Evolutionary conservation across 2,888 invertebrate genomes (phyloP), one percentile per base, ranked within the genome.

Genomic region (Ptychoptera albimana): DNA sequence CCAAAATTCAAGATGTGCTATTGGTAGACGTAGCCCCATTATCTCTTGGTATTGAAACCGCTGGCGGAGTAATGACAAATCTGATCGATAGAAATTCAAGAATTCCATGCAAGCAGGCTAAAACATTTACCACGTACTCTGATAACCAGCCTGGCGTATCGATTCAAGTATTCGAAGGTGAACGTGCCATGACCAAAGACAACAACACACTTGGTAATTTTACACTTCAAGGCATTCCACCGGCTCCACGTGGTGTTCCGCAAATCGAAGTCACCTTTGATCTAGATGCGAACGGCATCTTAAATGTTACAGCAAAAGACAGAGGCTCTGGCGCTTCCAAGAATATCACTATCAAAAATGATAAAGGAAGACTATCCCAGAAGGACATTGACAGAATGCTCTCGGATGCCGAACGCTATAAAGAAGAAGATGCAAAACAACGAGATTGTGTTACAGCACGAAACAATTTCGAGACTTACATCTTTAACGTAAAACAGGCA

Each of bases 351-450:
- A 84, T 84, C 49, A 79, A 77, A 57, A 83, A 82, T 63, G 81
- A 83, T 64, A 79, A 77, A 55, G 81, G 82, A 0, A 70, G 82
- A 8, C 66, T 83, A 43, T 79, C 79, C 29, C 79, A 81, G 57
- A 76, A 75, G 11, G 82, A 83, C 52, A 83, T 83, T 49, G 82
- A 83, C 50, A 67, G 76, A 45, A 83, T 81, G 81, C 60, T 81
- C 38, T 60, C 71, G 1, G 80, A 81, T 50, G 80, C 80, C 0
- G 80, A 81, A 55, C 68, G 63, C 39, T 81, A 78, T 62, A 71
- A 71, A 40, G 77, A 75, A 37, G 79, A 80, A 53, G 81, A 82
- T 52, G 74, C 75, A 43, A 70, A 71, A 52, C 78, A 78, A 54
- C 64, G 73, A n/a, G 74, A 79, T 50, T 66, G 74, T 36, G 73